phyloP scores from a whole-genome alignment of 1,140 invertebrate species.

The Charaxes varanes region DNA sequence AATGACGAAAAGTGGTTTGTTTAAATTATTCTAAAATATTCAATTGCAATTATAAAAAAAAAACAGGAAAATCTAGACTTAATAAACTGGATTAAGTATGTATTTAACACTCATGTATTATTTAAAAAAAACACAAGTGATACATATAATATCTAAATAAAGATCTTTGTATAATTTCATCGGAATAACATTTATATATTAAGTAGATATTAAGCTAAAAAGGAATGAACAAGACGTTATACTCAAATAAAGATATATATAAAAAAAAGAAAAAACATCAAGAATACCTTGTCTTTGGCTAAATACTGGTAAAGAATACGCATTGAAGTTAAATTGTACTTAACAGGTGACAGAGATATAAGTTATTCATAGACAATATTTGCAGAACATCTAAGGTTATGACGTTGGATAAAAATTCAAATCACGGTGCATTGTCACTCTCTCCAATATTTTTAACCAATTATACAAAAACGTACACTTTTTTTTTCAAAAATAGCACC shows the following conservation, averaged over 20 bases:
- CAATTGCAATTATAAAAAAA: no score
- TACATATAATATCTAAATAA: constrained; percentile 7
- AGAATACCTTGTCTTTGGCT: constrained; percentile 41
- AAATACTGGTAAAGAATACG: constrained; percentile 34
- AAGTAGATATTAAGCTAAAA: constrained; percentile 19
- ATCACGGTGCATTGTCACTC: constrained; percentile 36
- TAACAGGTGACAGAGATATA: constrained; percentile 30
- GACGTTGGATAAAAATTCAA: constrained; percentile 27
- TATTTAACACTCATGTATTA: no score
- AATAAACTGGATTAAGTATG: background rate
- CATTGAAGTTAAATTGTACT: constrained; percentile 41
- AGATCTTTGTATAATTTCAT: constrained; percentile 8
- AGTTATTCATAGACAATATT: background rate
- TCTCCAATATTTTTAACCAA: constrained; percentile 27
- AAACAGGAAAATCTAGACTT: no score
- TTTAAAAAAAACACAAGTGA: no score
- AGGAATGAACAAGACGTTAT: constrained; percentile 22
- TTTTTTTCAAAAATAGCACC: constrained; percentile 58
- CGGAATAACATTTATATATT: constrained; percentile 8
- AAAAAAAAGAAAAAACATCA: constrained; percentile 13
- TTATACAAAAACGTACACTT: constrained; percentile 44
- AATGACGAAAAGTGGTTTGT: no score
- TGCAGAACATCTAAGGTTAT: background rate
- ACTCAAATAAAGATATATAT: constrained; percentile 5
- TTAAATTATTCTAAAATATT: no score